Evolutionary conservation across 2,113 vertebrate genomes (phyloP), one percentile per base, ranked within the genome.

Genomic region (Myocastor coypus): DNA sequence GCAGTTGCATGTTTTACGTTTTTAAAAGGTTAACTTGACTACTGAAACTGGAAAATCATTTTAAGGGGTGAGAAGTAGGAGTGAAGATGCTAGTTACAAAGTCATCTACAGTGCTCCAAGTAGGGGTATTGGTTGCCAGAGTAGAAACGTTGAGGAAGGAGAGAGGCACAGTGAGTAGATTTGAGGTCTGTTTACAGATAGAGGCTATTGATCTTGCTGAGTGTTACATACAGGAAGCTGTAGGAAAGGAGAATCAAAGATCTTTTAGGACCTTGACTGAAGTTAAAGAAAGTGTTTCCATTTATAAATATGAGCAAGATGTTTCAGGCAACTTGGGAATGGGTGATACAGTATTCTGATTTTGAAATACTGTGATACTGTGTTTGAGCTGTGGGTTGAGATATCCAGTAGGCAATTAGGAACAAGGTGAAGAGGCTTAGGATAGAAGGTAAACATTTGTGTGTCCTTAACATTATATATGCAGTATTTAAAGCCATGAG

Each of bases 351-450:
- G 64, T 83, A 73, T 71, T 92, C 26, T 69, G 30, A 66, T 90
- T 32, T 87, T 87, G 61, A 94, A 92, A 59, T 83, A 59, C 34
- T 87, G 14, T 71, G 32, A 59, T 83, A 59, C 34, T 87, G 14
- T 71, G 32, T 94, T 69, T 94, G 77, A 42, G 17, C 4, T 64
- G 7, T 11, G 55, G 55, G 37, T 92, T 86, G 63, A 92, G 32
- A 40, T 92, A 17, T 91, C 46, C 20, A 34, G 34, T 84, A 85
- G 40, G 20, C 55, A 82, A 13, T 91, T 83, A 37, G 82, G 24
- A 94, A 19, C 69, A 80, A 95, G 77, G 59, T 69, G 30, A 91
- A 84, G 63, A 84, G 37, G 22, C 80, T 87, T 84, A 46, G 46
- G 32, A 28, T 32, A 30, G 17, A 86, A 19, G n/a, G 19, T 86